Percentiles rank a stretch among this genome's conserved stretches.
phyloP scores from a whole-genome alignment of 2,797 vertebrate genomes.

The Potorous gilbertii region DNA sequence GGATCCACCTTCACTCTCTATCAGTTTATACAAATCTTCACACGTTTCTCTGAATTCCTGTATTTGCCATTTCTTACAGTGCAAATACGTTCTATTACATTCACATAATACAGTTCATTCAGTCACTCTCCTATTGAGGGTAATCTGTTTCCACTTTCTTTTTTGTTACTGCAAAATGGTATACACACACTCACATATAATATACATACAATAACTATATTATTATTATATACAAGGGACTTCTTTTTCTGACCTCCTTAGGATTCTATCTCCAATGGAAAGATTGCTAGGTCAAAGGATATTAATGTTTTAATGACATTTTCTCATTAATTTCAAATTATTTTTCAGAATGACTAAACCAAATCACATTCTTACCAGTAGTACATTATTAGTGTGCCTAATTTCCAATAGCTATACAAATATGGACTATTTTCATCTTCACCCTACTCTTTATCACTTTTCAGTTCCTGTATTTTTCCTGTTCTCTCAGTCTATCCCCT shows the following conservation, averaged over 20 bases:
- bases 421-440: not conserved
- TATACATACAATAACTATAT: too few relatives aligned
- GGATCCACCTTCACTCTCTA: not conserved
- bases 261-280: not conserved
- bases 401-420: not conserved
- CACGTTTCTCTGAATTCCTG: not conserved
- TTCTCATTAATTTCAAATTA: not conserved
- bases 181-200: not conserved
- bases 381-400: not conserved
- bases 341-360: not conserved
- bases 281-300: not conserved
- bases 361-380: not conserved
- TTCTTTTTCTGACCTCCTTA: not conserved
- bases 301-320: not conserved
- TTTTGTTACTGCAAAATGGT: not conserved
- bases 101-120: not conserved
- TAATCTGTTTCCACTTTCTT: not conserved
- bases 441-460: not conserved
- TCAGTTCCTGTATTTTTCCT: not conserved
- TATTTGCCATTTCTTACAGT: not conserved
- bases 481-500: not conserved
- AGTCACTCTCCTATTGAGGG: not conserved
- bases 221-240: not conserved
- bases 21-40: not conserved
- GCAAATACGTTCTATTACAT: too few relatives aligned